Evolutionary conservation across 1,140 invertebrate species (phyloP).

Genomic region (Nasonia longicornis): DNA sequence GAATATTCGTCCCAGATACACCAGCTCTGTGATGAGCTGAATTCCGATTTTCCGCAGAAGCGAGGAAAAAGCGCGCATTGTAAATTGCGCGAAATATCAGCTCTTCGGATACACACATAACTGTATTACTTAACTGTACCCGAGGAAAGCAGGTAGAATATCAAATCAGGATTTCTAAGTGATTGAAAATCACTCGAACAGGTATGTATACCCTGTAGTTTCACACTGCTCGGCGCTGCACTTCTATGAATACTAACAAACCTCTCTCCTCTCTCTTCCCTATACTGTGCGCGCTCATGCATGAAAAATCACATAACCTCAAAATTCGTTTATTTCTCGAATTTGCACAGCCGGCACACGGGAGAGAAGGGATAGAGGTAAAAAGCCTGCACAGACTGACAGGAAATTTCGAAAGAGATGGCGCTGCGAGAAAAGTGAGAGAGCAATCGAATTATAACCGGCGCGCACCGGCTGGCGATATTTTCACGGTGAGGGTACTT

Average conservation of each 20-base stretch:
- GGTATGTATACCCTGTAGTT: not conserved
- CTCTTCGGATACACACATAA: not conserved
- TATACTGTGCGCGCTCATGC: too few species aligned
- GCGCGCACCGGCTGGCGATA: not conserved
- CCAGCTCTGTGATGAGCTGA: not conserved
- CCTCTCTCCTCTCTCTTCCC: too few species aligned
- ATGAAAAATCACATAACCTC: not conserved
- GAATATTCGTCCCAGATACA: not conserved
- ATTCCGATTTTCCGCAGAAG: not conserved
- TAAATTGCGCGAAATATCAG: conserved; percentile 1
- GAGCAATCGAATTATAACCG: conserved; percentile 14
- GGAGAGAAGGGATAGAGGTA: not conserved
- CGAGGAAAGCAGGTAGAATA: not conserved
- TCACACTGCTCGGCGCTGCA: not conserved
- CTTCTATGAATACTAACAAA: not conserved
- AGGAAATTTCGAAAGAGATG: conserved; percentile 5
- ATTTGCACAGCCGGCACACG: not conserved
- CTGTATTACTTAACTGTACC: conserved; percentile 23
- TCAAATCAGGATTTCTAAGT: conserved; percentile 17
- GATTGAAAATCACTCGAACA: conserved; percentile 3
- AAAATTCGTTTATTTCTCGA: not conserved
- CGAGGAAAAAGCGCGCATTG: not conserved
- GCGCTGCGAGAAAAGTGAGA: not conserved
- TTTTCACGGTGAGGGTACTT: not conserved
- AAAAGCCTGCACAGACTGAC: not conserved